Evolutionary conservation across 92 coral and sea anemone species (phyloP), one percentile per base, ranked within the genome.

Genomic region (Actinostola sp.): DNA sequence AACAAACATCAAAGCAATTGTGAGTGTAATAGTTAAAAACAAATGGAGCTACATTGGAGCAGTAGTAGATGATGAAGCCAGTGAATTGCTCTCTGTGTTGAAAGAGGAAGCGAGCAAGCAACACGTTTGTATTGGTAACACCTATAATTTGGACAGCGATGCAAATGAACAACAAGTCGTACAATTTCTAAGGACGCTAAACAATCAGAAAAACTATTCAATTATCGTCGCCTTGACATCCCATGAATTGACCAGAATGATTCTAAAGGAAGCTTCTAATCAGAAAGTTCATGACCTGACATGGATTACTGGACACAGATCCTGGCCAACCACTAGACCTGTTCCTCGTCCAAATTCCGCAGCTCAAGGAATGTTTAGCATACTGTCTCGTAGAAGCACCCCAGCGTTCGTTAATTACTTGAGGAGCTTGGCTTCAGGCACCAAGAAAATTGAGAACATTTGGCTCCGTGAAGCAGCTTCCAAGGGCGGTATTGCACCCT

Each of bases 41-140:
- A 80, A 91, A 44, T 95, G 99, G 99, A 86, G 86, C 53, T 82
- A 88, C 63, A 72, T 84, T 21, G 97, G 87, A 1, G 88, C 82
- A 1, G 84, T 95, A 41, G 42, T 63, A 49, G 86, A 82, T 67
- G 83, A 79, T 19, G 79, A 79, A 46, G 67, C 65, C 1, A 63
- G 60, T 8, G 57, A 66, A 43, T 29, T 66, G 54, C 41, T 74
- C 30, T 50, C 80, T 19, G 63, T 72, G 2, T 72, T 90, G 50
- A 76, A 74, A 25, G 50, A 76, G 23, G 88, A 79, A 49, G 89
- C 92, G 3, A 39, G 28, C 26, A 66, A 74, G 7, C 72, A 61
- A 25, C 49, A 78, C 67, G 59, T 87, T 20, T 90, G 97, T 35
- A 72, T 84, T 59, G 92, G 88, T 9, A 67, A 55, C 12, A 71